phyloP scores from a whole-genome alignment of 2,113 vertebrate genomes.

The Eira barbara region DNA sequence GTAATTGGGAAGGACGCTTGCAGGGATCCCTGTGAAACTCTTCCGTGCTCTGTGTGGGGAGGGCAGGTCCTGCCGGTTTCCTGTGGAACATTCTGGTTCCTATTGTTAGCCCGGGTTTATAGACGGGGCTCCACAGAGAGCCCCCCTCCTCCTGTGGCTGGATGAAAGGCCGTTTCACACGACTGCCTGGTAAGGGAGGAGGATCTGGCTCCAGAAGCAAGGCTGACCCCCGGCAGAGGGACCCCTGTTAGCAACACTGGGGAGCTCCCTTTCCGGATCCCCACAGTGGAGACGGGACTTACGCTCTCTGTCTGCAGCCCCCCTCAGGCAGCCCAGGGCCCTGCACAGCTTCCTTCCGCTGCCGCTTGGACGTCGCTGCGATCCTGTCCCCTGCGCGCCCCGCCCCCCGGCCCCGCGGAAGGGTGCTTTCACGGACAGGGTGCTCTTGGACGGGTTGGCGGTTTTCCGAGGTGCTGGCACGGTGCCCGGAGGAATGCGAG shows the following conservation, averaged over 20 bases:
- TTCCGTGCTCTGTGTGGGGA: not conserved
- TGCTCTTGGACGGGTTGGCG: not conserved
- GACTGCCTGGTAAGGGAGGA: not conserved
- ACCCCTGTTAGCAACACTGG: not conserved
- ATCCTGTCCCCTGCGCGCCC: not conserved
- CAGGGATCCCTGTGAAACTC: not conserved
- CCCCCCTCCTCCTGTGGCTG: not conserved
- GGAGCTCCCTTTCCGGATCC: not conserved
- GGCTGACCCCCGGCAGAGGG: not conserved
- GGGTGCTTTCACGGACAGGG: not conserved
- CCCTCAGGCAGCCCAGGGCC: not conserved
- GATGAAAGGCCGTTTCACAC: not conserved
- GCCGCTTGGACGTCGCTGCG: not conserved
- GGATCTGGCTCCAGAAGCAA: not conserved
- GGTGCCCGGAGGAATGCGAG: not conserved
- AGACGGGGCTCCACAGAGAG: not conserved
- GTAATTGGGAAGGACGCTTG: not conserved
- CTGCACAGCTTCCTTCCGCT: not conserved
- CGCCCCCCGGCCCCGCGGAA: not conserved
- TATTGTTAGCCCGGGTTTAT: not conserved
- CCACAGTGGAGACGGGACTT: not conserved
- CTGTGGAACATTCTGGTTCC: slow-evolving; percentile 22
- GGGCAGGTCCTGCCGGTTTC: not conserved
- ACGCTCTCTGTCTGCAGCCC: not conserved
- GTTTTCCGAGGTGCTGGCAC: not conserved